Conservation (phyloP, 2,888 invertebrate species). For the Leptogaster cylindrica region DNA sequence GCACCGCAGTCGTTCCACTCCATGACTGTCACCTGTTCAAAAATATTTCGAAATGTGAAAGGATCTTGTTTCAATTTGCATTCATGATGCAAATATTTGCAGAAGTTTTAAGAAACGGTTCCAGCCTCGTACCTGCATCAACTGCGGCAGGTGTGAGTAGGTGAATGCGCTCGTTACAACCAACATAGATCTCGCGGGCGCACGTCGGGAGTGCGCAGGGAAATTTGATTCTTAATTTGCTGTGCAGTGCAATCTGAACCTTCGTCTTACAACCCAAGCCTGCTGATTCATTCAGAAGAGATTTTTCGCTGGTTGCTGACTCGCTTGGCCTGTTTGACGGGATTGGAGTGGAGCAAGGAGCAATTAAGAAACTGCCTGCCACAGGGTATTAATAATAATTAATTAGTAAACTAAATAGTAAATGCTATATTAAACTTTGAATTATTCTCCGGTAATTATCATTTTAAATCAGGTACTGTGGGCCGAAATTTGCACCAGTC, state of each 20-base stretch:
- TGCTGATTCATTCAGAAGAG: conserved; percentile 22
- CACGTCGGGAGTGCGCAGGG: neutral
- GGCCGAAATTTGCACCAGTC: too few species aligned
- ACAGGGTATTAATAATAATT: too few species aligned
- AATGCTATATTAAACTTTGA: too few species aligned
- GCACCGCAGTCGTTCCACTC: too few species aligned
- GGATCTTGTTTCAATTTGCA: conserved; percentile 18
- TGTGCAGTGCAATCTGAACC: neutral
- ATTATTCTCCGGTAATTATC: too few species aligned
- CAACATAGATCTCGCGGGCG: neutral
- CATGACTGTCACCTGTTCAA: conserved; percentile 14
- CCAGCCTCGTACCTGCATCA: neutral
- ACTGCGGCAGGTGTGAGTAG: conserved; percentile 9
- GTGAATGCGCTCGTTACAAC: conserved; percentile 2
- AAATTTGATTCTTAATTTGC: neutral
- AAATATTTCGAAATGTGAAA: conserved; percentile 21
- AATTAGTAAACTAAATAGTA: too few species aligned
- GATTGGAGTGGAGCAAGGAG: too few species aligned
- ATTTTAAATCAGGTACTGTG: too few species aligned
- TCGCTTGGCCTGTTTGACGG: conserved; percentile 11
- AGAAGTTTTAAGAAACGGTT: conserved; percentile 5
- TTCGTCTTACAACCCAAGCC: neutral
- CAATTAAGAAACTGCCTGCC: too few species aligned
- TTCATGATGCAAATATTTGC: conserved; percentile 12
- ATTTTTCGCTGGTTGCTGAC: conserved; percentile 6